These are phyloP conservation scores for Pseudoatta argentina DNA, from an alignment of 1,140 invertebrate species.

Conservation along the genomic window DNA sequence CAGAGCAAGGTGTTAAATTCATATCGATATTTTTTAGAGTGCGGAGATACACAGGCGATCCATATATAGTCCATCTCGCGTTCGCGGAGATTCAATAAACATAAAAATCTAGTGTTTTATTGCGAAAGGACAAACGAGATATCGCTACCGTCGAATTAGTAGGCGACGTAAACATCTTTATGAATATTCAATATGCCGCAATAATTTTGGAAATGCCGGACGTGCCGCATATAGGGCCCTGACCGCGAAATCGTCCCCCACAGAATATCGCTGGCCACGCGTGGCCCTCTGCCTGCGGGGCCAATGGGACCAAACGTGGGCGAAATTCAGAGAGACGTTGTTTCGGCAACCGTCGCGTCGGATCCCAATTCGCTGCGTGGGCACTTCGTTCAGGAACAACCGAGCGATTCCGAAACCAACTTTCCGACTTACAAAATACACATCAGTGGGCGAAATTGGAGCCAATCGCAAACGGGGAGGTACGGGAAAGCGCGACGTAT, in stretches of 20 bases:
- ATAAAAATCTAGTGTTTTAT: conserved; percentile 35
- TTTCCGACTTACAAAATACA: conserved; percentile 72
- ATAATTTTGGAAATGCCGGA: conserved; percentile 55
- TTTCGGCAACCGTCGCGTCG: conserved; percentile 69
- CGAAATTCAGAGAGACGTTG: conserved; percentile 69
- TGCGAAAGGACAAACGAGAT: conserved; percentile 47
- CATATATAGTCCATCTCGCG: conserved; percentile 16
- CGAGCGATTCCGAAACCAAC: conserved; percentile 75
- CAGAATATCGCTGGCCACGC: conserved; percentile 34
- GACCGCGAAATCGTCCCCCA: background rate
- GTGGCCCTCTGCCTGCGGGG: conserved; percentile 15
- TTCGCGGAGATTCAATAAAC: background rate
- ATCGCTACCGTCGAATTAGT: conserved; percentile 33
- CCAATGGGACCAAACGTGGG: conserved; percentile 64
- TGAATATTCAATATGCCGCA: conserved; percentile 51
- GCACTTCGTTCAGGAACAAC: conserved; percentile 55
- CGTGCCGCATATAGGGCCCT: conserved; percentile 46
- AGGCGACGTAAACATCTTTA: conserved; percentile 56
- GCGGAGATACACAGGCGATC: background rate
- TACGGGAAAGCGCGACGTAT: background rate
- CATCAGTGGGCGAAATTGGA: conserved; percentile 66
- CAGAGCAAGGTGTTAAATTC: no score
- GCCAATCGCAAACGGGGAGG: conserved; percentile 22
- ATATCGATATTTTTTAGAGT: no score
- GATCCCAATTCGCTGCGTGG: conserved; percentile 59